Evolutionary conservation across 2,888 invertebrate genomes (phyloP).

Genomic region (Lucinisca nassula): DNA sequence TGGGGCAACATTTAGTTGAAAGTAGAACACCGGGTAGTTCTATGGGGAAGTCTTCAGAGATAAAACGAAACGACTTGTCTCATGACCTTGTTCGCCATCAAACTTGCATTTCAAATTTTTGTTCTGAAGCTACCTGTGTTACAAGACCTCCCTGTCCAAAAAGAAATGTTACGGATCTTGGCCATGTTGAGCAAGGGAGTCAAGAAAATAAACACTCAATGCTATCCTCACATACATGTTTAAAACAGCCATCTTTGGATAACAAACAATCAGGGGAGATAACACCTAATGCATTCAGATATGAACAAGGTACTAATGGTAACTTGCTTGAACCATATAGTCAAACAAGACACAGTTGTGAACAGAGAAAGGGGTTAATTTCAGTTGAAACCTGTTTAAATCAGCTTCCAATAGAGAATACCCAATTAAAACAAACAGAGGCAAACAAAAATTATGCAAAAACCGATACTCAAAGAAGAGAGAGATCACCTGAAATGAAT

Average conservation of each 20-base stretch:
- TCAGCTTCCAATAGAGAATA: neutral
- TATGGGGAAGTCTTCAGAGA: neutral
- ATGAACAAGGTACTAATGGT: neutral
- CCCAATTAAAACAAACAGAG: neutral
- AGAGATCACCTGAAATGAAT: neutral
- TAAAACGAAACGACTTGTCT: neutral
- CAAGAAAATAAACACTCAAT: neutral
- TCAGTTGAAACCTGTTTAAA: neutral
- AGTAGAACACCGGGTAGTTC: neutral
- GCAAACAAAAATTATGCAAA: neutral
- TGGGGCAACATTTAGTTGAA: neutral
- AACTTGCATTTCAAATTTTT: neutral
- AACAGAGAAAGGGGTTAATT: no score
- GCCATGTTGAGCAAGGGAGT: neutral
- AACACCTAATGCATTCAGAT: neutral
- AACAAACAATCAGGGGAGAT: neutral
- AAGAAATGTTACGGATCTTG: no score
- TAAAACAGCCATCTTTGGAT: neutral
- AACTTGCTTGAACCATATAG: neutral
- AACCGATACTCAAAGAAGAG: neutral
- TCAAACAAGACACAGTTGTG: neutral
- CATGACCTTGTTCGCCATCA: neutral
- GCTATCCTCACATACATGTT: neutral
- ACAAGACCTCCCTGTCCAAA: neutral
- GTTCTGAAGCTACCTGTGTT: neutral